A percentile compares a stretch with the other conserved stretches of the same genome.
Conservation (phyloP, 2,888 invertebrate species). For the Diadromus collaris region DNA sequence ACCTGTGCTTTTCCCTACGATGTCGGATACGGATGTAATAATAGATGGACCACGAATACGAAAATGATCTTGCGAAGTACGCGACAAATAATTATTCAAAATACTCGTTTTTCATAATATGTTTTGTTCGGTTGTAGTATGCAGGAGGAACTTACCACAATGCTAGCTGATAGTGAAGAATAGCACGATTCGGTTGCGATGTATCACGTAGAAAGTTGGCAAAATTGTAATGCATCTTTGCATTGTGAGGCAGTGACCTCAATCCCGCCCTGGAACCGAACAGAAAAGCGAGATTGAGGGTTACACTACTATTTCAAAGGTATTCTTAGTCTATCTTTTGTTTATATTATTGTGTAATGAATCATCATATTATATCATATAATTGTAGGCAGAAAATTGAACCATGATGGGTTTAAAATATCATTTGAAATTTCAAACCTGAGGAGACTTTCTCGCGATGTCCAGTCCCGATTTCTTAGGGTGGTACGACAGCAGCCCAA, state of each 20-base stretch:
- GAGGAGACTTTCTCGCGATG: conserved; percentile 88
- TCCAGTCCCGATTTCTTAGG: conserved; percentile 89
- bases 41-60: not conserved
- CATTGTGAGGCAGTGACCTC: conserved; percentile 90
- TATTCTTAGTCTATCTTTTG: not conserved
- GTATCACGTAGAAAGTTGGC: conserved; percentile 92
- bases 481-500: conserved; percentile 86
- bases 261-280: conserved; percentile 87
- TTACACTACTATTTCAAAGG: not conserved
- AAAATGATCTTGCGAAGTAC: not conserved
- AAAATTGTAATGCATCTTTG: conserved; percentile 95
- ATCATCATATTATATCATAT: too few relatives aligned
- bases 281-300: conserved; percentile 14
- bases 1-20: not conserved
- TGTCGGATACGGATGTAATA: not conserved
- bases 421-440: conserved; percentile 81
- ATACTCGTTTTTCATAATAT: not conserved
- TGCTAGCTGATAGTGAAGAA: conserved; percentile 89
- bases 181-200: conserved; percentile 87
- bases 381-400: not conserved
- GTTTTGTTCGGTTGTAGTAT: not conserved
- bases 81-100: not conserved
- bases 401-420: not conserved
- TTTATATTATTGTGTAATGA: too few relatives aligned
- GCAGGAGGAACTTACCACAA: conserved; percentile 84